A percentile compares a stretch with the other conserved stretches of the same genome.
phyloP scores from a whole-genome alignment of 2,797 vertebrate species.

The Hozukius guyotensis region DNA sequence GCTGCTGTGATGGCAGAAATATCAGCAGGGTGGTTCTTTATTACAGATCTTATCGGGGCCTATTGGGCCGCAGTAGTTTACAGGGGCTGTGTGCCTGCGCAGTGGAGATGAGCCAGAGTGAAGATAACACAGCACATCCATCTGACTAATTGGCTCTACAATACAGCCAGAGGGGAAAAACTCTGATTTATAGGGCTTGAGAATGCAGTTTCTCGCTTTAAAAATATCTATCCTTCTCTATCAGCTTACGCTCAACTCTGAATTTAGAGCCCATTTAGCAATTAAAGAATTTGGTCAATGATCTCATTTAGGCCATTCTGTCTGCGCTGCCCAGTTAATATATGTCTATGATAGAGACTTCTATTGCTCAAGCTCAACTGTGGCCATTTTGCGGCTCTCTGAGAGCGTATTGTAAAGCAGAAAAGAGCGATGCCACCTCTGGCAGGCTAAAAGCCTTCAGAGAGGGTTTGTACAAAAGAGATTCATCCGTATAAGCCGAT shows the following conservation, averaged over 20 bases:
- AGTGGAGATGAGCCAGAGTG: conserved; percentile 54
- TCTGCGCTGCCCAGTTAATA: conserved; percentile 12
- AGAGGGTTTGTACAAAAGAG: conserved; percentile 38
- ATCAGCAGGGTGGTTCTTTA: conserved; percentile 56
- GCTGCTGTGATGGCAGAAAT: conserved; percentile 50
- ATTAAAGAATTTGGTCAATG: conserved; percentile 35
- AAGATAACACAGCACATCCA: conserved; percentile 70
- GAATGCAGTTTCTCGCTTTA: conserved; percentile 46
- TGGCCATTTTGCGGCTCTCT: conserved; percentile 9
- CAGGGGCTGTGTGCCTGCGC: conserved; percentile 30
- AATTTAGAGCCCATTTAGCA: conserved; percentile 59
- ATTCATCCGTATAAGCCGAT: conserved; percentile 56
- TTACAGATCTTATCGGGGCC: conserved; percentile 63
- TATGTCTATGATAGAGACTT: conserved; percentile 14
- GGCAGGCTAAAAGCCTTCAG: conserved; percentile 42
- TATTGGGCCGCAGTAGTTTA: conserved; percentile 44
- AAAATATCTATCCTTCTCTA: conserved; percentile 49
- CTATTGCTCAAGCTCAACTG: neutral
- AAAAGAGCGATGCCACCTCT: conserved; percentile 27
- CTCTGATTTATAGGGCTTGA: conserved; percentile 56
- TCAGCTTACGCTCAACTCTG: conserved; percentile 31
- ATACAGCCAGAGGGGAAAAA: conserved; percentile 26
- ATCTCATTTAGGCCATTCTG: conserved; percentile 34
- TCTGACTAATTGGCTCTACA: conserved; percentile 74
- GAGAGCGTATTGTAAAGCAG: conserved; percentile 22